Percentiles rank a stretch among this genome's conserved stretches.
Evolutionary conservation across 2,797 vertebrate species (phyloP).

Genomic region (Eremophila alpestris): DNA sequence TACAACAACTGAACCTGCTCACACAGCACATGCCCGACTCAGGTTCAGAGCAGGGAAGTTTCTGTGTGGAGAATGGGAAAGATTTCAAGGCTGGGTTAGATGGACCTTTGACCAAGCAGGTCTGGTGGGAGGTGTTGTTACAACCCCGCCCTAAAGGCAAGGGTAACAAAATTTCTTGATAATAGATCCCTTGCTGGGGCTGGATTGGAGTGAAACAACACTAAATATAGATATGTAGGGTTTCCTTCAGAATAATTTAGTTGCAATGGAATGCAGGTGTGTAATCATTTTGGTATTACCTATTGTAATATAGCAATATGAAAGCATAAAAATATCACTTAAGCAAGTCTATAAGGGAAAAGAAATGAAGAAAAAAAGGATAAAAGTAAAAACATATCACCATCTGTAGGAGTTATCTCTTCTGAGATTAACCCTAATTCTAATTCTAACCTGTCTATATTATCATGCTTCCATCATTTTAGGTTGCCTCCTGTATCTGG

Average conservation of each 20-base stretch:
- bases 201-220: neutral
- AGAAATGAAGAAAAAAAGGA: neutral
- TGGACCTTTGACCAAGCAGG: neutral
- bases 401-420: no score
- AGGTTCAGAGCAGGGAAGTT: neutral
- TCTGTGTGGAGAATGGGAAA: neutral
- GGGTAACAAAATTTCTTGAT: neutral
- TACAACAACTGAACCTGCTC: neutral
- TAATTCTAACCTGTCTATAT: neutral
- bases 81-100: neutral
- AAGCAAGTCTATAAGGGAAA: neutral
- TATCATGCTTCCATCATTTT: neutral
- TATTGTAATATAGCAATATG: neutral
- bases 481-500: neutral
- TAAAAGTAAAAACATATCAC: neutral
- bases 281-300: neutral
- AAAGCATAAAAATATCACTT: neutral
- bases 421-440: no score
- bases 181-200: neutral
- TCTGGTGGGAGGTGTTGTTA: neutral
- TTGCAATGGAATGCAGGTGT: neutral
- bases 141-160: neutral
- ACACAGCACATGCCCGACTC: neutral
- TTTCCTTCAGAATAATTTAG: neutral
- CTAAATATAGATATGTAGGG: neutral